Conservation (phyloP, 2,888 invertebrate species). For the Eupithecia vulgata region DNA sequence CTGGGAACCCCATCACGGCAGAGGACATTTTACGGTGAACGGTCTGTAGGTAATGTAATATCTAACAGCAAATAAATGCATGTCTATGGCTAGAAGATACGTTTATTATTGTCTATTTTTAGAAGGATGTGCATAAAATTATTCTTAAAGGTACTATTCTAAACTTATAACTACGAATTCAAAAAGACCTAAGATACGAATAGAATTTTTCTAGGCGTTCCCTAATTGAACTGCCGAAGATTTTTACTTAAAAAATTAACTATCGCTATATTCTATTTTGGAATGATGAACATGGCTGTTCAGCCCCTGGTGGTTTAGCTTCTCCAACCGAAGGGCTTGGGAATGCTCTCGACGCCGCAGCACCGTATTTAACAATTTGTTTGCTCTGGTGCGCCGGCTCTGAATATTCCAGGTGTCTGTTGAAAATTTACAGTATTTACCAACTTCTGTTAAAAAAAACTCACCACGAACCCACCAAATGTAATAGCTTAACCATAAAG, state of each 20-base stretch:
- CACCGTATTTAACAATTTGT: slow-evolving; percentile 50
- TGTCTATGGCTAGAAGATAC: not conserved
- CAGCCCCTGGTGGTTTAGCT: slow-evolving; percentile 65
- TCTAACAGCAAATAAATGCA: no score
- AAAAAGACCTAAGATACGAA: not conserved
- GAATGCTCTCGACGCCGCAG: slow-evolving; percentile 59
- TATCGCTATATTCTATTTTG: slow-evolving; percentile 25
- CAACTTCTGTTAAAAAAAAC: not conserved
- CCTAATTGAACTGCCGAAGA: not conserved
- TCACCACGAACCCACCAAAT: not conserved
- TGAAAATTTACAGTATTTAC: not conserved
- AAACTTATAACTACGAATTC: not conserved
- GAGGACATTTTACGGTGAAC: no score
- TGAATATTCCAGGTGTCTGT: slow-evolving; percentile 10
- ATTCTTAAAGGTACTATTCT: not conserved
- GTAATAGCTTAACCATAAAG: no score
- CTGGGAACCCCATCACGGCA: no score
- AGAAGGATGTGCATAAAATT: not conserved
- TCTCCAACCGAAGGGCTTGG: slow-evolving; percentile 61
- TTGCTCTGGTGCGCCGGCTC: slow-evolving; percentile 51
- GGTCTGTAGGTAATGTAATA: no score
- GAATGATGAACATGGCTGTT: slow-evolving; percentile 65
- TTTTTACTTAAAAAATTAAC: not conserved
- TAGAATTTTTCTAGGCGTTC: not conserved
- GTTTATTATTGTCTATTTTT: not conserved